Conservation (phyloP, 2,797 vertebrate species). For the Sebastes aleutianus region DNA sequence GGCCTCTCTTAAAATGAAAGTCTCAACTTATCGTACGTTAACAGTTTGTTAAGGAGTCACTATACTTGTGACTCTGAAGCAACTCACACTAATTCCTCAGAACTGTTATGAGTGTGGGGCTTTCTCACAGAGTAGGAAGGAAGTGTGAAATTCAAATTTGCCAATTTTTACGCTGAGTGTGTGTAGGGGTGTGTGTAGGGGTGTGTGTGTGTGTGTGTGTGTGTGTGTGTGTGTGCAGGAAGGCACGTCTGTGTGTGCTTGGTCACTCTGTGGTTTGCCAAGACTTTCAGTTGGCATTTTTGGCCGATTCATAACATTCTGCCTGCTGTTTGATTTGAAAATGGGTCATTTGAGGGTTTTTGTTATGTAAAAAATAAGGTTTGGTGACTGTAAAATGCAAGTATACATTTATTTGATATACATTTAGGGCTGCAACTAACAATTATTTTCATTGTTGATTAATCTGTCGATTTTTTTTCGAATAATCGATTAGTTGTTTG, state of each 20-base stretch:
- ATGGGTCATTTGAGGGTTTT: background rate
- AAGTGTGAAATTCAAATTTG: conserved; percentile 42
- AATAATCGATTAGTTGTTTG: background rate
- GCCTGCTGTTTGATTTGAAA: background rate
- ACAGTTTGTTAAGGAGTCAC: conserved; percentile 15
- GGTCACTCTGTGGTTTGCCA: background rate
- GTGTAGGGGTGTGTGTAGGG: background rate
- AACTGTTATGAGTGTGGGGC: background rate
- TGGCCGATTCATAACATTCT: background rate
- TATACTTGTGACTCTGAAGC: background rate
- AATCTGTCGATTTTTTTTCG: background rate
- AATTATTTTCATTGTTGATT: too few species aligned
- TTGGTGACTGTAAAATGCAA: background rate
- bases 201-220: background rate
- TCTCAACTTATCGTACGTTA: background rate
- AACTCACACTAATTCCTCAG: background rate
- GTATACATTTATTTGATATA: background rate
- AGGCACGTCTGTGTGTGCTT: background rate
- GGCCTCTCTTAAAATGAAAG: background rate
- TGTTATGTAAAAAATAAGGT: background rate
- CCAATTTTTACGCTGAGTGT: background rate
- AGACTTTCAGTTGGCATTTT: background rate
- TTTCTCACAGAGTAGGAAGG: conserved; percentile 35
- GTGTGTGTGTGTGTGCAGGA: background rate
- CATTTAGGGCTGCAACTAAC: background rate